A percentile compares a stretch with the other conserved stretches of the same genome.
These are phyloP conservation scores for Bombus huntii DNA, from an alignment of 1,140 invertebrate genomes.

Conservation along the genomic window DNA sequence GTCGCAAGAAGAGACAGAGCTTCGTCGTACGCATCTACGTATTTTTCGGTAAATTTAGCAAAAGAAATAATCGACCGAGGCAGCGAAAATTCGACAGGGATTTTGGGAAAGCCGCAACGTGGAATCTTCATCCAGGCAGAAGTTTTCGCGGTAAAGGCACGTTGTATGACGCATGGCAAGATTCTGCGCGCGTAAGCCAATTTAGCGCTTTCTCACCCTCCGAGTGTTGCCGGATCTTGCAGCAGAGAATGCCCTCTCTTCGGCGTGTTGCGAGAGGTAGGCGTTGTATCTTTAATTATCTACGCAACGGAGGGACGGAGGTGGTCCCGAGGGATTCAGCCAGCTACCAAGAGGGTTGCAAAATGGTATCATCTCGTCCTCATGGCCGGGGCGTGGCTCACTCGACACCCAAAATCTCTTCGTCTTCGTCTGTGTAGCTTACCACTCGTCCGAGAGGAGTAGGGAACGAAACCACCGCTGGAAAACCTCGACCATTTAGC, in stretches of 20 bases:
- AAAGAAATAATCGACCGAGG: conserved; percentile 17
- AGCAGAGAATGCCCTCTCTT: conserved; percentile 28
- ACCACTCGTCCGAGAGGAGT: conserved; percentile 9
- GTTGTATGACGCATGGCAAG: conserved; percentile 52
- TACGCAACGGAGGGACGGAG: conserved; percentile 54
- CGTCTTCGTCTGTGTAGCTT: conserved; percentile 44
- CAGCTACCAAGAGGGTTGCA: conserved; percentile 64
- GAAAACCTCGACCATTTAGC: conserved; percentile 43
- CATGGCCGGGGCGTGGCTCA: conserved; percentile 74
- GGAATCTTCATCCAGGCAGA: background rate
- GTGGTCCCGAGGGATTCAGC: conserved; percentile 59
- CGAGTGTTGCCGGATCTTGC: background rate
- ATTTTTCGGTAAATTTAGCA: conserved; percentile 58
- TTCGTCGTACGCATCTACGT: background rate
- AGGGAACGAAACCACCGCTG: conserved; percentile 18
- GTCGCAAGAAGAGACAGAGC: too few relatives aligned
- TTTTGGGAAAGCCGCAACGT: background rate
- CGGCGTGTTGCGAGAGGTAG: conserved; percentile 48
- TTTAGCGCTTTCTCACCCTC: conserved; percentile 62
- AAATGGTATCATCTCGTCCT: conserved; percentile 75
- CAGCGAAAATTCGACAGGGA: conserved; percentile 28
- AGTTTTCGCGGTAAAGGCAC: conserved; percentile 14
- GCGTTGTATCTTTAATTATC: conserved; percentile 80
- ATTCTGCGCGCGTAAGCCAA: conserved; percentile 77
- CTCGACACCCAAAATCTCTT: conserved; percentile 59